A percentile compares a stretch with the other conserved stretches of the same genome.
phyloP scores from a whole-genome alignment of 2,888 invertebrate species.

The Luperina testacea region DNA sequence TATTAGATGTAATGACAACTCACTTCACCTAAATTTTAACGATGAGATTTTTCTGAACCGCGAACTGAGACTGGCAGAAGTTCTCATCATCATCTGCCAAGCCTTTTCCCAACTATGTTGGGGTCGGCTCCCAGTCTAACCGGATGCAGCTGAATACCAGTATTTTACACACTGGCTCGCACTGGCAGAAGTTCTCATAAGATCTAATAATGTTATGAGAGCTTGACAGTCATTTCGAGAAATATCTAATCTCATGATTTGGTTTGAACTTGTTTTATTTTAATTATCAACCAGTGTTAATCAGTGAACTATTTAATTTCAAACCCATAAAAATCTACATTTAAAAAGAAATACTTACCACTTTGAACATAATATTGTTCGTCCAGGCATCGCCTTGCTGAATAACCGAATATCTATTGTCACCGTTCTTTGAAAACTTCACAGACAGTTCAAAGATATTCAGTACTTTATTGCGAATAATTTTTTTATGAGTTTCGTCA shows the following conservation, averaged over 20 bases:
- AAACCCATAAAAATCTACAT: background rate
- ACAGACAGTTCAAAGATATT: conserved; percentile 8
- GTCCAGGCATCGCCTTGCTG: conserved; percentile 78
- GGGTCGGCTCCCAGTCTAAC: too few relatives aligned
- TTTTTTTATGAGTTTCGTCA: conserved; percentile 16
- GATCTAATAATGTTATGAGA: background rate
- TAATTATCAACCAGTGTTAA: background rate
- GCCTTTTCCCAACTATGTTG: too few relatives aligned
- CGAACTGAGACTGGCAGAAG: background rate
- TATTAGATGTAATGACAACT: background rate
- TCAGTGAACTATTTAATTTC: background rate
- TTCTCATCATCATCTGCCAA: background rate
- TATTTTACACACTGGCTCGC: too few relatives aligned
- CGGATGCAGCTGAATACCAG: too few relatives aligned
- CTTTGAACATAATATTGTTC: conserved; percentile 75
- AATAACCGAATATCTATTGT: conserved; percentile 69
- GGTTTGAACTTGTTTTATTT: background rate
- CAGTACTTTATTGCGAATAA: conserved; percentile 57
- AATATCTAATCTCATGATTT: background rate
- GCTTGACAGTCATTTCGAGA: background rate
- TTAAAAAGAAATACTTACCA: conserved; percentile 59
- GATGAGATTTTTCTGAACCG: background rate
- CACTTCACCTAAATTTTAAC: background rate
- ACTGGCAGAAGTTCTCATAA: background rate
- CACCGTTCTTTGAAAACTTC: conserved; percentile 48